A percentile compares a stretch with the other conserved stretches of the same genome.
These are phyloP conservation scores for Leptopilina clavipes DNA, from an alignment of 1,140 invertebrate species.

Conservation along the genomic window DNA sequence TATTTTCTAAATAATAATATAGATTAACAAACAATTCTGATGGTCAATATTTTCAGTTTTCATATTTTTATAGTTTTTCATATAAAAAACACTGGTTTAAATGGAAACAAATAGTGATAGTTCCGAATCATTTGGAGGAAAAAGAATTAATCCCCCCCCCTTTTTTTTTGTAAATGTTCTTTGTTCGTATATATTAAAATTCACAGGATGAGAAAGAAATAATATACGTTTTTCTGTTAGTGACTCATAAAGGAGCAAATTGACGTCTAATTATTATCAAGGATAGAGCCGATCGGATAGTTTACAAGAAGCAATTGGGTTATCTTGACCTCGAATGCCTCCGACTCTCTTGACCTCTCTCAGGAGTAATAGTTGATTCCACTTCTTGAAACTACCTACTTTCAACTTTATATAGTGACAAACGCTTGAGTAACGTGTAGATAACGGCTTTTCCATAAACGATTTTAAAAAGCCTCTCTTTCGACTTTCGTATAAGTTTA, in stretches of 20 bases:
- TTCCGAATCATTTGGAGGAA: no score
- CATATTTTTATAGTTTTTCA: no score
- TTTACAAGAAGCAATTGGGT: neutral
- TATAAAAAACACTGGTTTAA: no score
- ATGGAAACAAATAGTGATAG: no score
- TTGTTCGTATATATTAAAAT: no score
- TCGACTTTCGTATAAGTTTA: neutral
- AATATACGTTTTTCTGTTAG: neutral
- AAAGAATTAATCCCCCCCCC: no score
- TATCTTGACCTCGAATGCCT: slow-evolving; percentile 30
- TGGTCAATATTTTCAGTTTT: no score
- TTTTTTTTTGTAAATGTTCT: no score
- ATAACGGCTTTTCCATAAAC: slow-evolving; percentile 31
- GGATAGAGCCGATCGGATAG: neutral
- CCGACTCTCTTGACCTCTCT: slow-evolving; percentile 25
- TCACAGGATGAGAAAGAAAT: no score
- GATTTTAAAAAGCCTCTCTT: slow-evolving; percentile 1
- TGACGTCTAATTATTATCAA: slow-evolving; percentile 1
- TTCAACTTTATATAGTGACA: neutral
- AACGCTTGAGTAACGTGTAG: slow-evolving; percentile 18
- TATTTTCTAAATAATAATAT: neutral
- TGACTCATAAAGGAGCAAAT: neutral
- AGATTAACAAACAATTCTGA: no score
- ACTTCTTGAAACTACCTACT: slow-evolving; percentile 16
- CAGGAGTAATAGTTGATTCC: slow-evolving; percentile 15